phyloP scores from a whole-genome alignment of 1,140 invertebrate species.

The Arctopsyche grandis region DNA sequence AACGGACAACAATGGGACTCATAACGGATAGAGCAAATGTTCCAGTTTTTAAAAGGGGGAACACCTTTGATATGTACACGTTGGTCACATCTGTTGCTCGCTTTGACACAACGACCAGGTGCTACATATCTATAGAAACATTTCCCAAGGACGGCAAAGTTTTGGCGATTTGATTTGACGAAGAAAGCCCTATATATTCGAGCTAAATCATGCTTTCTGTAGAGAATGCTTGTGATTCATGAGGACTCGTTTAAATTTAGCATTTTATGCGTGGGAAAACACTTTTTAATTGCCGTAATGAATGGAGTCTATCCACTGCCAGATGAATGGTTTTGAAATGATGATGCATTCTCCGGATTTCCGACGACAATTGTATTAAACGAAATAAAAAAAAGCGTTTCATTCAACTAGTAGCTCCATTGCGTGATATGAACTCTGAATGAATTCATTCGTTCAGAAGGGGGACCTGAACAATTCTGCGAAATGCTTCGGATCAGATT shows the following conservation, averaged over 20 bases:
- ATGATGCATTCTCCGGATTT: slow-evolving; percentile 25
- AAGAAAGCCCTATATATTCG: background rate
- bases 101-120: background rate
- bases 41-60: slow-evolving; percentile 30
- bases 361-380: slow-evolving; percentile 10
- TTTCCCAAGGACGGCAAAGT: too few species aligned
- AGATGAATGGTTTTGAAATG: background rate
- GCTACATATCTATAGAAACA: background rate
- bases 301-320: background rate
- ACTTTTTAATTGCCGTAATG: background rate
- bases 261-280: background rate
- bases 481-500: slow-evolving; percentile 10
- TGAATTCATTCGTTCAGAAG: background rate
- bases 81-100: slow-evolving; percentile 33
- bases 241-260: background rate
- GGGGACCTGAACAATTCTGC: slow-evolving; percentile 1
- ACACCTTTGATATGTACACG: background rate
- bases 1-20: slow-evolving; percentile 37
- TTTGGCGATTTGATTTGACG: background rate
- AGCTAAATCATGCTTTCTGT: too few species aligned
- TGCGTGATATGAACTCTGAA: background rate
- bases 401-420: background rate
- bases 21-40: slow-evolving; percentile 43
- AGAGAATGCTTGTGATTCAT: background rate
- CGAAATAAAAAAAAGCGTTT: slow-evolving; percentile 2